Base-by-base conservation (phyloP, 2,888 invertebrate species). In the Cactoblastis cactorum region DNA sequence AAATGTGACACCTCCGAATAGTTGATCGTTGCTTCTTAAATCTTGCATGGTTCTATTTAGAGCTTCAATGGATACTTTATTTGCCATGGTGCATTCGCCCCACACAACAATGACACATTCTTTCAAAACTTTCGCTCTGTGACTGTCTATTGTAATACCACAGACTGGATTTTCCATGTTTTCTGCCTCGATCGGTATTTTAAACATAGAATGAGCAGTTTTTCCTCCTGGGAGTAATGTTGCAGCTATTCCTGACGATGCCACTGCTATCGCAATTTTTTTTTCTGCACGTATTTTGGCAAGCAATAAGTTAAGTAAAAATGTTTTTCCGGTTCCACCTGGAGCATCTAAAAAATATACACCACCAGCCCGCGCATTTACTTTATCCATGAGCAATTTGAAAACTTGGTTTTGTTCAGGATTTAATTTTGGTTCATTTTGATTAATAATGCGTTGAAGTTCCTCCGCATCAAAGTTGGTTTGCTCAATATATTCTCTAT, bases 241-340 rank as follows among this genome's bases (percentile, higher is more conserved):
- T 3, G 41, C 28, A 14, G 49, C 49, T 18, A 43, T 49, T 11
- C 49, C 49, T 11, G 49, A 49, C 18, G 49, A 49, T 32, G 49
- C 49, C 17, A 43, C 12, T 9, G 41, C 41, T 4, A 32, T 14
- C 17, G 45, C 45, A 9, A 45, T 45, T 14, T 45, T 28, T 8
- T 11, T 14, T n/a, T 45, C 9, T n/a, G 2, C 11, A 33, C 45
- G 45, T 15, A 45, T 17, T 33, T 45, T 9, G 8, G 34, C 34
- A 9, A 45, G 33, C 15, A 45, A n/a, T 17, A 34, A 17, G 33
- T 50, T 43, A 19, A 43, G 18, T 12, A 50, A 22, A 43, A 43
- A 43, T 17, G 50, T 50, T 14, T 50, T 50, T 17, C 50, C 22
- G 3, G 22, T 22, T 4, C 22, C 22, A 4, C 22, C 22, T 22